Base-by-base conservation (phyloP, 1,140 invertebrate species). In the Agrilus planipennis region DNA sequence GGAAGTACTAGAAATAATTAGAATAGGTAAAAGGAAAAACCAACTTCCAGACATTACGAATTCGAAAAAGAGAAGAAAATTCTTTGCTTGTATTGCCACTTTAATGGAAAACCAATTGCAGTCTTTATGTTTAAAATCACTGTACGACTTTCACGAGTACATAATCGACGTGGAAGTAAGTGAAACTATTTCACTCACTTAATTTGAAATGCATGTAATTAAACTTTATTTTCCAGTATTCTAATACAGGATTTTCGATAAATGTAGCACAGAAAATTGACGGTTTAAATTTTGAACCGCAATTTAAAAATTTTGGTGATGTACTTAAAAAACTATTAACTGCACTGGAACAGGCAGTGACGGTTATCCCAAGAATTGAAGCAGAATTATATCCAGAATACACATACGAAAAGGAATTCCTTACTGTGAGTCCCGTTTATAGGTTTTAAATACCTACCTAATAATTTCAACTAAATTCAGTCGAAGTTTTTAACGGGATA, bases 31-130 rank as follows among this genome's bases (percentile, higher is more conserved):
- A 47, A 84, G 83, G 60, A 77, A 77, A 47, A 81, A 81, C 51
- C 69, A 75, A 49, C 71, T 91, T 40, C 84, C 85, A 5, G 72
- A 76, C 41, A 69, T 73, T 7, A 70, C 77, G 30, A 73, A 80
- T 44, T 70, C 69, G 27, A 69, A 66, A 5, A 70, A 75, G 53
- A 73, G 84, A 51, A 73, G 74, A 52, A 71, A 75, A 35, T 89
- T 91, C 65, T 91, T 84, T 54, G 82, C 89, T 54, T 87, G 84
- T 52, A 73, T 90, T 1, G 79, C 83, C 4, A 78, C 79, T 12
- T 66, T 92, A 14, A 92, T 93, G 89, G 84, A 85, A 4, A 77
- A 78, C 47, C 83, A 90, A 52, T 62, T 93, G 16, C 84, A 89
- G 60, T 72, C 72, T 18, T 60, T 91, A 19, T 84, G 81, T 45